Evolutionary conservation across 2,797 vertebrate genomes (phyloP).

Genomic region (Sebastes minor): DNA sequence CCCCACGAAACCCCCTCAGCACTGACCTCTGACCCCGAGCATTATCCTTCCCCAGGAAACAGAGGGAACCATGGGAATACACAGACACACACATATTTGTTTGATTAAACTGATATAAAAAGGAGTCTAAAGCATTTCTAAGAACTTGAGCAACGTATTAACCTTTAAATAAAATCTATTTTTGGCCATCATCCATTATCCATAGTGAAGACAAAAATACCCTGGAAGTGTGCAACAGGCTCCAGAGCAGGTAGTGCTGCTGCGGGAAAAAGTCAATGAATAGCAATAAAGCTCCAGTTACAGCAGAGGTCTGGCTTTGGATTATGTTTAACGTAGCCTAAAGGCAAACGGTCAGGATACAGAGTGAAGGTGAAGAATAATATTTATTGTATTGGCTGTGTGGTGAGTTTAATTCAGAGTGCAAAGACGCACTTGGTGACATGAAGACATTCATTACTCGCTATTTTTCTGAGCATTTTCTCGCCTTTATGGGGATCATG

Average conservation of each 20-base stretch:
- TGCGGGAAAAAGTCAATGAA: conserved; percentile 15
- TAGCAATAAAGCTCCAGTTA: conserved; percentile 28
- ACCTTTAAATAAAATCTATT: not conserved
- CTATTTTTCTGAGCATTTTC: not conserved
- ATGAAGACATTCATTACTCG: not conserved
- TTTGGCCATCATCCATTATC: not conserved
- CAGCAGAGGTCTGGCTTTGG: not conserved
- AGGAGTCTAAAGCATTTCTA: not conserved
- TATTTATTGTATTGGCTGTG: not conserved
- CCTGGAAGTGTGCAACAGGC: not conserved
- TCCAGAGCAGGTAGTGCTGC: not conserved
- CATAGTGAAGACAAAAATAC: not conserved
- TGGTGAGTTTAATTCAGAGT: not conserved
- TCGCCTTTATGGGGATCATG: not conserved
- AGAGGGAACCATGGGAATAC: not conserved
- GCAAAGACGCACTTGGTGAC: not conserved
- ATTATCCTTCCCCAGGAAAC: conserved; percentile 67
- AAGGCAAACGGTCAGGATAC: not conserved
- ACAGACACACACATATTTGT: conserved; percentile 12
- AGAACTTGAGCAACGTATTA: not conserved
- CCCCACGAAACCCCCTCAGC: conserved; percentile 6
- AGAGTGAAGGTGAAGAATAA: not conserved
- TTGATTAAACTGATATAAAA: not conserved
- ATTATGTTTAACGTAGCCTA: not conserved
- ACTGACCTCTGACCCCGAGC: conserved; percentile 44